Evolutionary conservation across 2,888 invertebrate genomes (phyloP), one percentile per base, ranked within the genome.

Genomic region (Diplolepis rosae): DNA sequence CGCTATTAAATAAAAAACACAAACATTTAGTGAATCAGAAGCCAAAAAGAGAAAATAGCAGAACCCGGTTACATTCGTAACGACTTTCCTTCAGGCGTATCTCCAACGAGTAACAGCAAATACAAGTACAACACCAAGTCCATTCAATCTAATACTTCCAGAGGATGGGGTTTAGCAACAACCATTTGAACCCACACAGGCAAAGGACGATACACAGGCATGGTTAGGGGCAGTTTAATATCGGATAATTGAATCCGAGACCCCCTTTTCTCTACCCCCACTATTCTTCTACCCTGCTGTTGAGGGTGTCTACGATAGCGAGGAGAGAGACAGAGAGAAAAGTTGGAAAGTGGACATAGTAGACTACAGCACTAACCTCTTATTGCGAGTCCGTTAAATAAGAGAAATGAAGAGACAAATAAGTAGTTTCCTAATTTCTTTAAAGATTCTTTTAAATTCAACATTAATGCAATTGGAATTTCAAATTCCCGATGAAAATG

Each of bases 221-320:
- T 85, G 85, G 87, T 85, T 84, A 85, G 85, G 87, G 87, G 87
- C 84, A 87, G 87, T 88, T 88, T 88, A 88, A 88, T 88, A 88
- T 88, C 87, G 87, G 87, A 88, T 88, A 88, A 88, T 88, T 88
- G 88, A 88, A 88, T 88, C 87, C 86, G 84, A 85, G 83, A 84
- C 83, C 79, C 78, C 71, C 71, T 68, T 65, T 69, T 73, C 77
- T 65, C 72, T 56, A 72, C 77, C 71, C 77, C 74, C 77, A 71
- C 69, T 76, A 75, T 77, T 75, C 65, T 76, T 68, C 76, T 71
- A 78, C 51, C 75, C 72, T 72, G 69, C 76, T 50, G 73, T 65
- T 69, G 68, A 74, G 35, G 70, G 51, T 72, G 56, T 68, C 68
- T 74, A 66, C 54, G 48, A 71, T 70, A 45, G 72, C 67, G 66